Percentiles rank a stretch among this genome's conserved stretches.
Evolutionary conservation across 2,113 vertebrate genomes (phyloP).

Genomic region (Vulpes lagopus): DNA sequence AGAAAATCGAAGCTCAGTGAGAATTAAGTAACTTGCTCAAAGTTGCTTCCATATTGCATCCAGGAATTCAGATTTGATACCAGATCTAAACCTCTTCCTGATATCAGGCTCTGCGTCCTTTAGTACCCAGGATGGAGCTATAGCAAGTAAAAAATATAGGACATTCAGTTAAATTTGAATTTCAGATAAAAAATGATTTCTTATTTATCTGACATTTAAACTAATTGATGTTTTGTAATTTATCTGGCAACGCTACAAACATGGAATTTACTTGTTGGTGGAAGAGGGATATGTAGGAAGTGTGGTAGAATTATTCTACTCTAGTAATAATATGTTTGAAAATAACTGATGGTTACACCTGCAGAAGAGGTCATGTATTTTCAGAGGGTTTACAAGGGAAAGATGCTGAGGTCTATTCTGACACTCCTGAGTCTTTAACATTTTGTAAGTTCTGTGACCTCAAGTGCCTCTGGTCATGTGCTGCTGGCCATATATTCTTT

Average conservation of each 20-base stretch:
- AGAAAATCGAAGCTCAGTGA: not conserved
- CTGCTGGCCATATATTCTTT: not conserved
- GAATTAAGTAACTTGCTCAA: not conserved
- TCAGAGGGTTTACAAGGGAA: not conserved
- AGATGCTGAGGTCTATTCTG: not conserved
- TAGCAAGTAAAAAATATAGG: conserved; percentile 4
- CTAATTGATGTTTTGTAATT: not conserved
- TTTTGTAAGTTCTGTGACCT: not conserved
- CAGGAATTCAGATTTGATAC: not conserved
- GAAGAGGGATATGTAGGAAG: not conserved
- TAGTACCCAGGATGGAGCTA: not conserved
- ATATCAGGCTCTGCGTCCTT: not conserved
- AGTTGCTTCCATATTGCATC: not conserved
- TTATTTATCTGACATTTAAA: not conserved
- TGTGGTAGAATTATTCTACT: not conserved
- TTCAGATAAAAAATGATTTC: not conserved
- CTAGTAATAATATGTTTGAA: not conserved
- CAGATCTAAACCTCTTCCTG: not conserved
- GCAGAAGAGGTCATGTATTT: not conserved
- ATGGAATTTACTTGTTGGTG: not conserved
- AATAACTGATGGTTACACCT: not conserved
- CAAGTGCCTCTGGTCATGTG: not conserved
- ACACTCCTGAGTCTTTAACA: not conserved
- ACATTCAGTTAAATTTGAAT: not conserved
- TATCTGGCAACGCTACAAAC: not conserved